Evolutionary conservation across 2,113 vertebrate genomes (phyloP).

Genomic region (Hyla sarda): DNA sequence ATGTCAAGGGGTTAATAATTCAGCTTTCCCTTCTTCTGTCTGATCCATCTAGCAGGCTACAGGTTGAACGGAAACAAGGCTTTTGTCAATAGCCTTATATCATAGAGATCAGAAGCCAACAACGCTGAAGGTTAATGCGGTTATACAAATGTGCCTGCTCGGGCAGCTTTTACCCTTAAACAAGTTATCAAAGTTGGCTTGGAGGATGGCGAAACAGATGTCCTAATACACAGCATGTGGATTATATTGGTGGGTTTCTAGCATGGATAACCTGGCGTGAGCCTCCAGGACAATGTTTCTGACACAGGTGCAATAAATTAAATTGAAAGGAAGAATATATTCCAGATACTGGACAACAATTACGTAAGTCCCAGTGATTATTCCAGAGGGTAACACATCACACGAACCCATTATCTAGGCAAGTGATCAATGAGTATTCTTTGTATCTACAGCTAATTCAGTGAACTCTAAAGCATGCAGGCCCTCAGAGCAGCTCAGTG

Average conservation of each 20-base stretch:
- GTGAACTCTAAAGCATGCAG: neutral
- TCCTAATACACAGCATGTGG: neutral
- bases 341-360: neutral
- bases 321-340: neutral
- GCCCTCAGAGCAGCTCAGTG: too few species aligned
- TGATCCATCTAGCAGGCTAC: neutral
- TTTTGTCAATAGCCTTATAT: neutral
- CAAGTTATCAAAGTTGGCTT: conserved; percentile 19
- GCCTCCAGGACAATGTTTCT: neutral
- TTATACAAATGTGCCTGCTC: conserved; percentile 16
- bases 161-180: conserved; percentile 19
- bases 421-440: conserved; percentile 4
- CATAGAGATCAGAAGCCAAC: neutral
- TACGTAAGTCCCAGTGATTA: neutral
- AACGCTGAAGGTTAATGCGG: neutral
- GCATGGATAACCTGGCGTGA: neutral
- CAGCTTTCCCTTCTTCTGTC: neutral
- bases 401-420: conserved; percentile 1
- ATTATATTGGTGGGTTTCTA: neutral
- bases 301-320: conserved; percentile 17
- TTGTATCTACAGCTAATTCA: neutral
- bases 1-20: too few species aligned
- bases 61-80: neutral
- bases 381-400: neutral
- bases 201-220: conserved; percentile 30